Conservation (phyloP, 2,113 vertebrate species). For the Campylomormyrus numenius region DNA sequence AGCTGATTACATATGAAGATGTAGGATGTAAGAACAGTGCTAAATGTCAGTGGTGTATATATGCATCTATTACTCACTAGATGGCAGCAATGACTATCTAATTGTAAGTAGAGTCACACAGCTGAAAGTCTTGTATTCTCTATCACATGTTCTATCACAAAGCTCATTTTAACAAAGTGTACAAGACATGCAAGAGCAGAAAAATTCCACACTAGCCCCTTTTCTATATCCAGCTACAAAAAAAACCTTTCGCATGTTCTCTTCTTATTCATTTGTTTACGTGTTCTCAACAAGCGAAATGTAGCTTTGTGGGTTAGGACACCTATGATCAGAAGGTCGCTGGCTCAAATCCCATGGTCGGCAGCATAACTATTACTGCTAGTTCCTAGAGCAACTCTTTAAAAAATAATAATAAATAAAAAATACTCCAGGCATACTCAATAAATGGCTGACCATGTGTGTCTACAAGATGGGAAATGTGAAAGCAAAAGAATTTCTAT, state of each 20-base stretch:
- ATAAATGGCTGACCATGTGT: background rate
- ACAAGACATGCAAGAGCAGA: constrained; percentile 14
- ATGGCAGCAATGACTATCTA: constrained; percentile 24
- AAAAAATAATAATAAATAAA: background rate
- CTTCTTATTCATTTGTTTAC: background rate
- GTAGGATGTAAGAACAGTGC: background rate
- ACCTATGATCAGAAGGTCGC: too few species aligned
- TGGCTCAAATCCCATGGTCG: too few species aligned
- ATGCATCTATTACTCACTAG: constrained; percentile 22
- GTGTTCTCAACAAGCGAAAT: background rate
- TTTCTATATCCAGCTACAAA: background rate
- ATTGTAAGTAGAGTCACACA: constrained; percentile 23
- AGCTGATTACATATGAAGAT: background rate
- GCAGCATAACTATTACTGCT: too few species aligned
- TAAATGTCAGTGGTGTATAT: background rate
- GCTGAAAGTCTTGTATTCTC: constrained; percentile 16
- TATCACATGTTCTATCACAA: background rate
- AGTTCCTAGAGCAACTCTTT: background rate
- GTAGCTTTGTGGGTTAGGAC: too few species aligned
- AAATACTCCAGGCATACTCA: background rate
- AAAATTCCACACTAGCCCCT: background rate
- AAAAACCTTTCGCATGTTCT: background rate
- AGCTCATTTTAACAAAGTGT: constrained; percentile 18
- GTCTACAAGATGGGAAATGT: background rate
- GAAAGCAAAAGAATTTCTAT: background rate